phyloP scores from a whole-genome alignment of 2,113 vertebrate species.

The Connochaetes taurinus region DNA sequence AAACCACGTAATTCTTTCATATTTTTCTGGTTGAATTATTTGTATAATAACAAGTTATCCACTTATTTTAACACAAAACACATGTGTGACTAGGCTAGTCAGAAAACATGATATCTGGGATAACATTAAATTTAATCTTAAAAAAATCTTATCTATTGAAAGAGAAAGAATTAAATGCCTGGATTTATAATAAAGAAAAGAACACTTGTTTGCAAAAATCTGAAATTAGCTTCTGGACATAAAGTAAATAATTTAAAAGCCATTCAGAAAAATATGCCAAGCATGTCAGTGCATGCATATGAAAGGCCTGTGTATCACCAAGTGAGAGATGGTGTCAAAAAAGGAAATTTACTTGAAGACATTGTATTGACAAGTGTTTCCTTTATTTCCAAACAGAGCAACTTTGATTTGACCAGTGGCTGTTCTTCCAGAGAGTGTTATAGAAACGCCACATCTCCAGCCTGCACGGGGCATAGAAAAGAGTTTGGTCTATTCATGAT shows the following conservation, averaged over 20 bases:
- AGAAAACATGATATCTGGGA: background rate
- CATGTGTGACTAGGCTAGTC: background rate
- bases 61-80: background rate
- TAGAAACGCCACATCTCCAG: constrained; percentile 82
- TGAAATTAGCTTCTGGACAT: background rate
- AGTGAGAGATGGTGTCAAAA: fast-evolving
- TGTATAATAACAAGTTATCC: background rate
- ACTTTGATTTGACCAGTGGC: constrained; percentile 79
- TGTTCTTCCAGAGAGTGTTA: constrained; percentile 78
- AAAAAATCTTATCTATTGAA: background rate
- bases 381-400: constrained; percentile 79
- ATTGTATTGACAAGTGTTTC: constrained; percentile 80
- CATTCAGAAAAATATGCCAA: background rate
- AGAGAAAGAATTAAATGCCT: background rate
- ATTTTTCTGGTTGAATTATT: background rate
- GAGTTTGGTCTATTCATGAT: background rate
- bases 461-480: constrained; percentile 69
- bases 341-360: constrained; percentile 79
- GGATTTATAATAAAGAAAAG: background rate
- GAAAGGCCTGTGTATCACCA: background rate
- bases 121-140: background rate
- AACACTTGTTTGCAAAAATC: background rate
- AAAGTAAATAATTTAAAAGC: background rate
- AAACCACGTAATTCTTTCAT: background rate
- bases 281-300: background rate